Evolutionary conservation across 1,140 invertebrate species (phyloP).

Genomic region (Halictus rubicundus): DNA sequence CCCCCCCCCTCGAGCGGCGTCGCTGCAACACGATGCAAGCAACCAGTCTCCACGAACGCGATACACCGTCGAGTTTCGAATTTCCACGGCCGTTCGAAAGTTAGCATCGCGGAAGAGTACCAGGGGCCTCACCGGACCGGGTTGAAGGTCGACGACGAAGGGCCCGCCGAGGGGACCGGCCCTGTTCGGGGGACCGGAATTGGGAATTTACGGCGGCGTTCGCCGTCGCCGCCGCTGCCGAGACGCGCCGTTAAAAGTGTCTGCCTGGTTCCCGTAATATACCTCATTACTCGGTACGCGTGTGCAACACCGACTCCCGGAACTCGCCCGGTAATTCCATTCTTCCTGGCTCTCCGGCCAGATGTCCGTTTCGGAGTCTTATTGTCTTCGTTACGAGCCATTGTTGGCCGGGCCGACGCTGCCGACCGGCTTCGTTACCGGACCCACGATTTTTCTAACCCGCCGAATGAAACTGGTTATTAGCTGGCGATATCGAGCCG

Average conservation of each 20-base stretch:
- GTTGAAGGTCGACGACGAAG: constrained; percentile 40
- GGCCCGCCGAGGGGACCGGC: neutral
- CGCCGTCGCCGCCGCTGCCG: constrained; percentile 36
- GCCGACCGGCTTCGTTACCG: constrained; percentile 3
- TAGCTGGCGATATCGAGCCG: neutral
- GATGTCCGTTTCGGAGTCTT: constrained; percentile 52
- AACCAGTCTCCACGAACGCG: constrained; percentile 60
- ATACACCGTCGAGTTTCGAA: constrained; percentile 68
- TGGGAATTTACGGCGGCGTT: constrained; percentile 70
- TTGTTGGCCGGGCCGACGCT: neutral
- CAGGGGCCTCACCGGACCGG: constrained; percentile 13
- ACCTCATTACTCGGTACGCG: constrained; percentile 69
- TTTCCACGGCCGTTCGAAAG: constrained; percentile 70
- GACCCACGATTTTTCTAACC: neutral
- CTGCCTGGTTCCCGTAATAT: constrained; percentile 69
- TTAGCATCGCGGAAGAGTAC: constrained; percentile 62
- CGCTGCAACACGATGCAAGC: constrained; percentile 59
- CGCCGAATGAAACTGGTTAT: neutral
- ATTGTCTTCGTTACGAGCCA: constrained; percentile 22
- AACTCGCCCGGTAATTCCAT: constrained; percentile 63
- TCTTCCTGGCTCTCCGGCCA: constrained; percentile 52
- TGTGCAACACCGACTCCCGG: constrained; percentile 67
- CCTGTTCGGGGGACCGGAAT: constrained; percentile 54
- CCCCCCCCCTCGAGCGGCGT: constrained; percentile 17
- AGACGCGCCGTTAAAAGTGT: constrained; percentile 65